A percentile compares a stretch with the other conserved stretches of the same genome.
These are phyloP conservation scores for Amblyopsis hoosieri DNA, from an alignment of 2,797 vertebrate genomes.

Conservation along the genomic window DNA sequence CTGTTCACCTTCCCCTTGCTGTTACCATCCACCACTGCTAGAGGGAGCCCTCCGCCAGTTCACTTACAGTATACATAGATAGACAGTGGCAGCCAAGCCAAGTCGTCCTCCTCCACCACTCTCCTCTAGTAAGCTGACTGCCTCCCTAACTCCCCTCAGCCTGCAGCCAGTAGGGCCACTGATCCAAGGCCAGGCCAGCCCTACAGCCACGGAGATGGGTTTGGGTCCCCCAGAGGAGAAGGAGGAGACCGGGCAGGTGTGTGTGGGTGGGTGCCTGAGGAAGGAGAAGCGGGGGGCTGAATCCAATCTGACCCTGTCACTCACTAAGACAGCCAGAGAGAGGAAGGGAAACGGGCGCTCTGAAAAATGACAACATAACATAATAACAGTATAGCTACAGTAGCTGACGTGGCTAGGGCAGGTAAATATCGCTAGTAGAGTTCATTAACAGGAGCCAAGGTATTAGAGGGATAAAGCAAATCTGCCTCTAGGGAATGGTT, in stretches of 20 bases:
- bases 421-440: no score
- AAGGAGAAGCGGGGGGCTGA: constrained; percentile 31
- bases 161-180: constrained; percentile 46
- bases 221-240: constrained; percentile 49
- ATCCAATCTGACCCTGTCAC: constrained; percentile 66
- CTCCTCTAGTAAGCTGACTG: not conserved
- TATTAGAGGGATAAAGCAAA: no score
- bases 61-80: constrained; percentile 16
- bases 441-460: no score
- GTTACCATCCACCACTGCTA: constrained; percentile 78
- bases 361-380: not conserved
- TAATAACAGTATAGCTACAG: no score
- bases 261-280: constrained; percentile 29
- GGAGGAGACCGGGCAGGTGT: constrained; percentile 37
- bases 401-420: no score
- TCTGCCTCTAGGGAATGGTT: no score
- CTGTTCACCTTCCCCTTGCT: constrained; percentile 58
- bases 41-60: constrained; percentile 86
- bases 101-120: constrained; percentile 3
- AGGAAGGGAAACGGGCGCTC: constrained; percentile 10
- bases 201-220: constrained; percentile 56
- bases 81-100: constrained; percentile 24
- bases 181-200: constrained; percentile 64
- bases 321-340: constrained; percentile 27
- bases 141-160: constrained; percentile 16